Conservation (phyloP, 1,140 invertebrate species). For the Sycophila sp. region DNA sequence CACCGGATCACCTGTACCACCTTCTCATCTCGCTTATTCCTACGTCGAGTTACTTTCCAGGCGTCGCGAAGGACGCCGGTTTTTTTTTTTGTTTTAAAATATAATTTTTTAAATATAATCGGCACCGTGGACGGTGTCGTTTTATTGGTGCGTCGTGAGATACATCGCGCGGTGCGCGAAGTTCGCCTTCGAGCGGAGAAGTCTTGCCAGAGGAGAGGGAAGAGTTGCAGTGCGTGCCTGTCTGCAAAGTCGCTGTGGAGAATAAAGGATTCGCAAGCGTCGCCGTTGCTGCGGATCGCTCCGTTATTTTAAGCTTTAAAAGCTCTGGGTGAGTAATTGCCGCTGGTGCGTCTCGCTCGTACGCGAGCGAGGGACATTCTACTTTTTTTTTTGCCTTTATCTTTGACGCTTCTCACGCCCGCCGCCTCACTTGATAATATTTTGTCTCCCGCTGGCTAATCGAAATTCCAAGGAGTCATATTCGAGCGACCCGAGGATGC, state of each 20-base stretch:
- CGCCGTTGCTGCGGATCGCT: background rate
- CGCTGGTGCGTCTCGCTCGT: background rate
- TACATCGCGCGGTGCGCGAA: background rate
- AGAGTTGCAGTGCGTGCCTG: background rate
- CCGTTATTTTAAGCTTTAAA: slow-evolving; percentile 38
- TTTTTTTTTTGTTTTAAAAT: too few relatives aligned
- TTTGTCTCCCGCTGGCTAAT: slow-evolving; percentile 11
- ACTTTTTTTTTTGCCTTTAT: background rate
- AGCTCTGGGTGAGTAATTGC: slow-evolving; percentile 37
- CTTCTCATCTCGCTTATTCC: too few relatives aligned
- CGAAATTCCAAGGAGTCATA: too few relatives aligned
- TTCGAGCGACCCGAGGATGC: too few relatives aligned
- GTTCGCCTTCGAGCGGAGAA: background rate
- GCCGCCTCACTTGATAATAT: background rate
- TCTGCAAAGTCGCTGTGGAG: background rate
- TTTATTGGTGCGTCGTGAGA: too few relatives aligned
- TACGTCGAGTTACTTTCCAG: too few relatives aligned
- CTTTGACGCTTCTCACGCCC: too few relatives aligned
- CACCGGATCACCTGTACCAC: too few relatives aligned
- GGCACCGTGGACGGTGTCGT: too few relatives aligned
- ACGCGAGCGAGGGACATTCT: background rate
- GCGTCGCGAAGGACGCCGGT: background rate
- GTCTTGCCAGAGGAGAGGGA: background rate
- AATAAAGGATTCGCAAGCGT: slow-evolving; percentile 19
- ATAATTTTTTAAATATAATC: too few relatives aligned